Evolutionary conservation across 2,797 vertebrate genomes (phyloP).

Genomic region (Neoniphon sammara): DNA sequence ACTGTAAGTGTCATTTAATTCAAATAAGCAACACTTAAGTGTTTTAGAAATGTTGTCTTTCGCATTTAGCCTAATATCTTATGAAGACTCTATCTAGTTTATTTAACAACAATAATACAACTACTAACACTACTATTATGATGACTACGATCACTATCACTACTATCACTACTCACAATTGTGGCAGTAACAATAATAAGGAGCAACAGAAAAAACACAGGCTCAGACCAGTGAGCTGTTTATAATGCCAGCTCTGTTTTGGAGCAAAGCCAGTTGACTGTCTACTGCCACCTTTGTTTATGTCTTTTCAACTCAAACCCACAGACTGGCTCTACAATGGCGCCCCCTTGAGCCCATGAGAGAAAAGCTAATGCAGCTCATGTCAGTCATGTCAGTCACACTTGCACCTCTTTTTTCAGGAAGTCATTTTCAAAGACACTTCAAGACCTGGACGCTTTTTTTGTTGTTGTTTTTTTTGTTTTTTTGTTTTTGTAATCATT

Average conservation of each 20-base stretch:
- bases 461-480: no score
- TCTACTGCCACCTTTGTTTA: slow-evolving; percentile 13
- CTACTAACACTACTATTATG: not conserved
- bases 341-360: slow-evolving; percentile 69
- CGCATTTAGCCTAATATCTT: no score
- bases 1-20: no score
- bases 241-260: not conserved
- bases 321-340: slow-evolving; percentile 52
- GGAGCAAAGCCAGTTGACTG: slow-evolving; percentile 3
- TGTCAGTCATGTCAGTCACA: not conserved
- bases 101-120: not conserved
- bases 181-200: not conserved
- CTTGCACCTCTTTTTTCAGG: slow-evolving; percentile 13
- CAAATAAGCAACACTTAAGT: no score
- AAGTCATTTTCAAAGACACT: not conserved
- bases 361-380: slow-evolving; percentile 30
- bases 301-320: not conserved
- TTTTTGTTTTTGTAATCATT: not conserved
- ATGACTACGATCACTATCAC: not conserved
- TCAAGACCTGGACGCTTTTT: no score
- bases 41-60: no score
- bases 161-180: not conserved
- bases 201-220: not conserved
- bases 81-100: no score
- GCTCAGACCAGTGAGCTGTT: not conserved